Conservation (phyloP, 2,797 vertebrate species). For the Pristis pectinata region DNA sequence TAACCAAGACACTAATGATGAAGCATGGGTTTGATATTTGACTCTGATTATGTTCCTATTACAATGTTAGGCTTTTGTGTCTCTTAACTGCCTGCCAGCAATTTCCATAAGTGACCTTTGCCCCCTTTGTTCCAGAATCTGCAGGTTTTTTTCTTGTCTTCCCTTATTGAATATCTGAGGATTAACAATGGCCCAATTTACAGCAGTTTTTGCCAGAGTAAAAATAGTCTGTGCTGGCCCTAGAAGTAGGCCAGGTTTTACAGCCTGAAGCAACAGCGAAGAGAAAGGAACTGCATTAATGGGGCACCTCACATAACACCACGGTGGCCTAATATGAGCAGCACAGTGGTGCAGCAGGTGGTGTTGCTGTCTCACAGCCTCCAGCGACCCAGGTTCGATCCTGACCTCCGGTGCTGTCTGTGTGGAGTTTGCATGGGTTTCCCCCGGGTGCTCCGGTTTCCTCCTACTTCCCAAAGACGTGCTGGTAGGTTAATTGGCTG, state of each 20-base stretch:
- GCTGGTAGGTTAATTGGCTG: too few species aligned
- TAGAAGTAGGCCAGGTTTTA: not conserved
- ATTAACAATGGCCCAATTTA: not conserved
- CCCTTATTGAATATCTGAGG: not conserved
- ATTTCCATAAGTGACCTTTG: not conserved
- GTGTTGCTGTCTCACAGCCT: too few species aligned
- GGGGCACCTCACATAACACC: not conserved
- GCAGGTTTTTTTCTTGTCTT: not conserved
- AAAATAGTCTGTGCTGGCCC: not conserved
- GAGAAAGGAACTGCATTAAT: not conserved
- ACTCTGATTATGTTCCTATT: constrained; percentile 26
- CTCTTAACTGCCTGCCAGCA: not conserved
- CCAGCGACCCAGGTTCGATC: too few species aligned
- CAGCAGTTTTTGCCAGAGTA: not conserved
- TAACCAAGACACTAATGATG: constrained; percentile 25
- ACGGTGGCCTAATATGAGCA: too few species aligned
- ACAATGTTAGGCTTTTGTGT: not conserved
- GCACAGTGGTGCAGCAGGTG: too few species aligned
- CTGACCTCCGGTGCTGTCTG: too few species aligned
- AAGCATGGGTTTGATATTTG: constrained; percentile 32
- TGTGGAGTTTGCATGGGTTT: too few species aligned
- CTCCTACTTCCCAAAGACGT: not conserved
- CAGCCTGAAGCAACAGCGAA: not conserved
- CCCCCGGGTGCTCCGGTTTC: too few species aligned
- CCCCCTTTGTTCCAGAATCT: not conserved